Percentiles rank a stretch among this genome's conserved stretches.
phyloP scores from a whole-genome alignment of 2,113 vertebrate genomes.

The Pogonocichla stellata region DNA sequence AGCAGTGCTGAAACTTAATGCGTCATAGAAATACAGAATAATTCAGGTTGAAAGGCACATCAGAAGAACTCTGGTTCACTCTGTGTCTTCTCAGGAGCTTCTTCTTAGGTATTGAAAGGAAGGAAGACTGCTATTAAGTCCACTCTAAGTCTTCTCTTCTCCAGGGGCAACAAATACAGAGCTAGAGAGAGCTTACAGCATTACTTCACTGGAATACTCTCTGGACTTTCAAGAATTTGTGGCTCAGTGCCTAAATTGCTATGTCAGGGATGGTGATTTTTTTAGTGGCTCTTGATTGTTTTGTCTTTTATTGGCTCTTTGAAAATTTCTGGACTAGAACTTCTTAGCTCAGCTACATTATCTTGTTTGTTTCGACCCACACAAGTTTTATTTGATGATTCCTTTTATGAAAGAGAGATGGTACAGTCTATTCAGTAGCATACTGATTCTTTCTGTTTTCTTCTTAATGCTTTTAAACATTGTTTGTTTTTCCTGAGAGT shows the following conservation, averaged over 20 bases:
- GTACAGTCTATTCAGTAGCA: not conserved
- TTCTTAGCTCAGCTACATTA: not conserved
- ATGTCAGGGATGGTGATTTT: not conserved
- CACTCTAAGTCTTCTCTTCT: fast-evolving
- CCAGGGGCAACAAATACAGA: not conserved
- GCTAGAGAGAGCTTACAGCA: not conserved
- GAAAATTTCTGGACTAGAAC: not conserved
- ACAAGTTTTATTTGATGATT: not conserved
- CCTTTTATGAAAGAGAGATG: not conserved
- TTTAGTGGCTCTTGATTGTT: not conserved
- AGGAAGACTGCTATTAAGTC: not conserved
- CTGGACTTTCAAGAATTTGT: not conserved
- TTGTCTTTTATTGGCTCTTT: not conserved
- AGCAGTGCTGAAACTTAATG: not conserved
- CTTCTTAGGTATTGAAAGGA: not conserved
- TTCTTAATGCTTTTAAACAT: not conserved
- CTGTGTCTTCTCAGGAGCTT: not conserved
- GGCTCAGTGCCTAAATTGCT: not conserved
- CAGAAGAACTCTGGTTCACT: not conserved
- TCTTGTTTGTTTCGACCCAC: not conserved
- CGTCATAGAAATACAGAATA: not conserved
- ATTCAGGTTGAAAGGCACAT: not conserved
- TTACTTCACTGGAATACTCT: not conserved
- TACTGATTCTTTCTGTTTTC: not conserved
- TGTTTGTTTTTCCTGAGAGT: not conserved